Base-by-base conservation (phyloP, 2,797 vertebrate species). In the Mormyrus proboscirostris region DNA sequence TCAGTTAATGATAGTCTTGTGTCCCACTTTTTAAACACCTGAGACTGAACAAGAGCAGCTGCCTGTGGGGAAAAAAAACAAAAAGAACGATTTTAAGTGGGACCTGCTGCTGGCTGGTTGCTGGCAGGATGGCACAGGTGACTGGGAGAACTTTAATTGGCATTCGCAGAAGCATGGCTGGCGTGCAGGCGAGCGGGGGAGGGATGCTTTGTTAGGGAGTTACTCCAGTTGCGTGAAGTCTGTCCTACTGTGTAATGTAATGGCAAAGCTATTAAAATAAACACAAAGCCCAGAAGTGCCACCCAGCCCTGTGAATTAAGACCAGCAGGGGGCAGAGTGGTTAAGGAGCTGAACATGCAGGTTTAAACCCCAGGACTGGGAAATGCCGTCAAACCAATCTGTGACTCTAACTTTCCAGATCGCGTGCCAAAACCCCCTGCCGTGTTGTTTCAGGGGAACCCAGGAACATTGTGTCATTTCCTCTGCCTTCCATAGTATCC, bases 401-500 rank as follows among this genome's bases (percentile, higher is more conserved):
- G n/a, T 29, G 25, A 47, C 16, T n/a, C 73, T 2, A 44, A 47
- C 38, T 79, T 83, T n/a, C 47, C 47, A 51, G 41, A 51, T 38
- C 10, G 3, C 5, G 14, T 7, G 14, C 73, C 33, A 44, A 41
- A n/a, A 3, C 14, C 73, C 14, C 73, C 33, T 16, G 0, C 29
- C 29, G 1, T 49, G 22, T 84, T 47, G 50, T 51, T 85, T 85
- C n/a, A 25, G 22, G 44, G 50, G 22, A n/a, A 51, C 19, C 44
- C 41, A 50, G 22, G 19, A 44, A n/a, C 9, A 22, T 49, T 84
- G 47, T 84, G 44, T 84, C 47, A 84, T 22, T 49, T 50, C n/a
- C 6, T 25, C 82, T 83, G 79, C 92, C 12, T 76, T 50, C 0
- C 41, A 12, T 87, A 99, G 98, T 97, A 57, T 97, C 98, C 90